Conservation (phyloP, 2,797 vertebrate species). For the Alcedo atthis region DNA sequence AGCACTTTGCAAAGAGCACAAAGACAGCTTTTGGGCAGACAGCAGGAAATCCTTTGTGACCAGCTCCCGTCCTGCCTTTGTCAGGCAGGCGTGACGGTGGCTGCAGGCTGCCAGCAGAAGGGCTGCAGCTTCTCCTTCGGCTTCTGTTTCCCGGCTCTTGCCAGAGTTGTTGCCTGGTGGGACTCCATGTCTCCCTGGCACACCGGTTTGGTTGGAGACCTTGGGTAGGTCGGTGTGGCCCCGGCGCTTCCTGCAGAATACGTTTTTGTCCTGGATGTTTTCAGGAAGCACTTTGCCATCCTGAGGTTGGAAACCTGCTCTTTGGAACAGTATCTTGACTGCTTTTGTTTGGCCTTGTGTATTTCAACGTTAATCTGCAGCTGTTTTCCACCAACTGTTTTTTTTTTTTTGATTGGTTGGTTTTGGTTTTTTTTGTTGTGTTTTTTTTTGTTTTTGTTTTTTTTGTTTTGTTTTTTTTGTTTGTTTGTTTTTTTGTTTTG, state of each 20-base stretch:
- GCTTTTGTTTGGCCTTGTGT: constrained; percentile 7
- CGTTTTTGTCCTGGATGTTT: background rate
- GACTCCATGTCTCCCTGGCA: accelerated
- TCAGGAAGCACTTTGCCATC: background rate
- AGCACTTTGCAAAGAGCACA: background rate
- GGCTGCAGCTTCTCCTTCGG: background rate
- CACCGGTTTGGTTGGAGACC: background rate
- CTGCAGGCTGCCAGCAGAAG: background rate
- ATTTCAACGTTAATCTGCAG: background rate
- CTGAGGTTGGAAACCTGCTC: background rate
- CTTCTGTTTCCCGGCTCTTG: background rate
- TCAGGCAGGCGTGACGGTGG: background rate
- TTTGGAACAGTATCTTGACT: background rate
- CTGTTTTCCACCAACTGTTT: background rate
- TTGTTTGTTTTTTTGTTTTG: too few relatives aligned
- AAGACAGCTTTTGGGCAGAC: background rate
- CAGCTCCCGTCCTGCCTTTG: background rate
- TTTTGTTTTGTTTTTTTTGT: too few relatives aligned
- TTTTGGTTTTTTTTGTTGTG: too few relatives aligned
- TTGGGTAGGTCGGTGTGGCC: background rate
- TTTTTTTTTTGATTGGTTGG: background rate
- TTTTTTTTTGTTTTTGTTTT: too few relatives aligned
- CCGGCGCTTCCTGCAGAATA: background rate
- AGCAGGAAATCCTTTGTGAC: background rate
- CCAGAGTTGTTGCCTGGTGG: background rate